A percentile compares a stretch with the other conserved stretches of the same genome.
These are phyloP conservation scores for Carapus acus DNA, from an alignment of 2,797 vertebrate genomes.

Conservation along the genomic window DNA sequence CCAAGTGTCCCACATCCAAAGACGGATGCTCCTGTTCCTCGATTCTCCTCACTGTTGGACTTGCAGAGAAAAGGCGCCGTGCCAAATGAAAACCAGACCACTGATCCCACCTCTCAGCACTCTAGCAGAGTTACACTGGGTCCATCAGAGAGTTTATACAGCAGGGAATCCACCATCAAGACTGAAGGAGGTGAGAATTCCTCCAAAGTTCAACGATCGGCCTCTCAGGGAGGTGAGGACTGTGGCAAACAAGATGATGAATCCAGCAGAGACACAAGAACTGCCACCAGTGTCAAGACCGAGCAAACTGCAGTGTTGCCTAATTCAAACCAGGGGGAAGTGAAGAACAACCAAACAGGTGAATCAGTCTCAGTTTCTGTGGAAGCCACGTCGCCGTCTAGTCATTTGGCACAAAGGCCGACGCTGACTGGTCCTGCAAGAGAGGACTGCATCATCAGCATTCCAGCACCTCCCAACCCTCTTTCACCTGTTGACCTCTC, in stretches of 20 bases:
- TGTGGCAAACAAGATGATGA: neutral
- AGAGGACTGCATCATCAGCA: too few relatives aligned
- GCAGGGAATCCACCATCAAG: neutral
- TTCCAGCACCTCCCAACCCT: too few relatives aligned
- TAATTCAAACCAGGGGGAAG: slow-evolving; percentile 45
- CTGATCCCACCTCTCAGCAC: slow-evolving; percentile 2
- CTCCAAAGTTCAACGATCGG: too few relatives aligned
- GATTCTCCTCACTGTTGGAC: neutral
- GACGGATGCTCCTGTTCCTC: neutral
- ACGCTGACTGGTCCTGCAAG: neutral
- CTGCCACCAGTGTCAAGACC: neutral
- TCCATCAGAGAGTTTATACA: neutral
- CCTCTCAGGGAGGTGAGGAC: neutral
- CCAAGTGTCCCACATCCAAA: neutral
- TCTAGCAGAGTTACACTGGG: neutral
- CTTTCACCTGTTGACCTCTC: too few relatives aligned
- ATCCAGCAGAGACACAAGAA: neutral
- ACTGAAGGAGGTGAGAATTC: too few relatives aligned
- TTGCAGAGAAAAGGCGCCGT: neutral
- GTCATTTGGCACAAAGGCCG: neutral
- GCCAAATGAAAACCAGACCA: slow-evolving; percentile 3
- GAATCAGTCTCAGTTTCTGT: slow-evolving; percentile 18
- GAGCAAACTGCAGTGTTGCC: slow-evolving; percentile 31
- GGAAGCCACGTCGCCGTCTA: slow-evolving; percentile 25
- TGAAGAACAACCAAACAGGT: slow-evolving; percentile 13